Base-by-base conservation (phyloP, 2,113 vertebrate genomes). In the Equus przewalskii region DNA sequence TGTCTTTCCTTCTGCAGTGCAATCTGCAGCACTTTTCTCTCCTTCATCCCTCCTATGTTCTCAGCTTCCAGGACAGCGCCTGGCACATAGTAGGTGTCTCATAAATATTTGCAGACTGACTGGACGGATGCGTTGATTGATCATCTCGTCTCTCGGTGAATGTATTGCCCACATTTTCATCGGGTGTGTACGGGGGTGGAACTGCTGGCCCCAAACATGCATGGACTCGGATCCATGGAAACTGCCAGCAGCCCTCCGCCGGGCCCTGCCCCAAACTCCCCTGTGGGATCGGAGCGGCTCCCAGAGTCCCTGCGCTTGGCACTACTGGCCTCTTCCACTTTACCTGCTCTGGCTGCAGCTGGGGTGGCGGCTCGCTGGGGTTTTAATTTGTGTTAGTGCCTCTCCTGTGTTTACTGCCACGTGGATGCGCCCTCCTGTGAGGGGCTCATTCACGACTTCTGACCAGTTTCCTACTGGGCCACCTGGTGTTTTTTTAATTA, bases 321-420 rank as follows among this genome's bases (percentile, higher is more conserved):
- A 9, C 4, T 1, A 0, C 21, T 21, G 4, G 44, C 26, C 41
- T 73, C 36, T 58, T 22, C 56, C 30, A 12, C 18, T 22, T 28
- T 1, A 33, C 21, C 54, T 79, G 19, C 28, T 58, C 76, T 24
- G 54, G 51, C 51, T 46, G 18, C 58, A 33, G 72, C 26, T 36
- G 13, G 0, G 6, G 73, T 41, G 62, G 60, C 2, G 22, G 24
- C 24, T 76, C 33, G 0, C 36, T 36, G 58, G 26, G 65, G n/a
- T 36, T 87, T 73, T 58, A n/a, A 79, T 30, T 60, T 70, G 33
- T 75, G 12, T 90, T 30, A 8, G 9, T 2, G 4, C 13, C 6
- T 65, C n/a, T 67, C 22, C 5, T 41, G 11, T 0, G 5, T n/a
- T 56, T 75, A n/a, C 1, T 18, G n/a, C 7, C 28, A 49, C 0